Percentiles rank a stretch among this genome's conserved stretches.
These are phyloP conservation scores for Sisyra terminalis DNA, from an alignment of 2,888 invertebrate species.

Conservation along the genomic window DNA sequence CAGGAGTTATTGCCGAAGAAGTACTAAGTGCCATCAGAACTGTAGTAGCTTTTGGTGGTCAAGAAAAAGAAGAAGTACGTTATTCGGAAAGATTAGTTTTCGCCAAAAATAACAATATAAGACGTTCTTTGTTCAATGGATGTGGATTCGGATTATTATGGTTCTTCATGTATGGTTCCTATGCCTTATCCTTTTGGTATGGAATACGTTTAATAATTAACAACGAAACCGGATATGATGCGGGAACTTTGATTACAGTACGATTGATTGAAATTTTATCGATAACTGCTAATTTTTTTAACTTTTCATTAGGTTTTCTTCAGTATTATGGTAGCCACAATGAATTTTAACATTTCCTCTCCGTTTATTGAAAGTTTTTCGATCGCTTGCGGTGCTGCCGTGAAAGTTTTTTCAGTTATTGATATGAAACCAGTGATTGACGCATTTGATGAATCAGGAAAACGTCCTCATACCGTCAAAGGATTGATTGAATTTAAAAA, in stretches of 20 bases:
- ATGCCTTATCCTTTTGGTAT: conserved; percentile 73
- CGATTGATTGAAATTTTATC: conserved; percentile 19
- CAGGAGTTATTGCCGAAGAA: conserved; percentile 63
- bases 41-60: conserved; percentile 64
- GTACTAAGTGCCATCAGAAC: conserved; percentile 56
- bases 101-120: conserved; percentile 50
- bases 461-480: conserved; percentile 32
- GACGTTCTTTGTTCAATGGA: conserved; percentile 48
- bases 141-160: conserved; percentile 55
- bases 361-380: conserved; percentile 70
- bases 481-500: conserved; percentile 56
- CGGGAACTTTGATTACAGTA: conserved; percentile 54
- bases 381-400: conserved; percentile 62
- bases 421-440: conserved; percentile 61
- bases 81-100: conserved; percentile 42
- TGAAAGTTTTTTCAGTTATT: conserved; percentile 59
- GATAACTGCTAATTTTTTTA: too few relatives aligned
- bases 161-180: conserved; percentile 61
- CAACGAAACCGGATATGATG: conserved; percentile 30
- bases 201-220: conserved; percentile 49
- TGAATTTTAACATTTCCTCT: conserved; percentile 68
- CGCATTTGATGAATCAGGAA: conserved; percentile 43
- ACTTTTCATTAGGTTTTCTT: conserved; percentile 86
- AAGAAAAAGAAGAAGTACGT: conserved; percentile 47
- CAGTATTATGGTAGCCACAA: conserved; percentile 54